Evolutionary conservation across 2,113 vertebrate genomes (phyloP), one percentile per base, ranked within the genome.

Genomic region (Chloroceryle aenea): DNA sequence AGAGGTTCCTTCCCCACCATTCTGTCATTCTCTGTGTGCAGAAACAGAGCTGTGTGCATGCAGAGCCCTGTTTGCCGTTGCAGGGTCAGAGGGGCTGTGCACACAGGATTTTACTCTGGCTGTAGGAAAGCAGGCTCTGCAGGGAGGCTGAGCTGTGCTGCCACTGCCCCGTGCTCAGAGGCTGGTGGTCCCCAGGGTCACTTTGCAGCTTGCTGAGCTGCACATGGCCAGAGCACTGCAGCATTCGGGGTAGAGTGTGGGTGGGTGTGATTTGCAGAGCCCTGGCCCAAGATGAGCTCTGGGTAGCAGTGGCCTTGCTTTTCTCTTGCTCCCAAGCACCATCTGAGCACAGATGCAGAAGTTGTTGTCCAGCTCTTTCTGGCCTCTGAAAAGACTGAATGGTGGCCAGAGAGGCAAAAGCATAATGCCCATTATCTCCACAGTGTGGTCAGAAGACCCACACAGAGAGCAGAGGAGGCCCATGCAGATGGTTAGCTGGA

Each of bases 231-330:
- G 50, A 12, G 23, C 43, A 2, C 16, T 22, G 32, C 4, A 10
- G 86, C 38, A 1, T 21, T 36, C 0, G 0, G 43, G 59, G 34
- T 56, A 69, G 18, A 59, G 17, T 2, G 23, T 0, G 4, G 63
- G 23, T 0, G 4, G 63, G 14, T 2, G 3, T 50, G 23, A 59
- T 66, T 67, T 69, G 78, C 52, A 16, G 25, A 34, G 85, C 21
- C 50, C 45, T 58, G 30, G 8, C 34, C 45, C 85, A 15, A 73
- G 3, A 47, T 8, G 32, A 63, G 18, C 58, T 52, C 43, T 85
- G 78, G 69, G 19, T 42, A 43, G 7, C 48, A 10, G 48, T 11
- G 53, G 12, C 48, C 13, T 45, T 45, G 32, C 69, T 78, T 26
- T 27, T 74, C 84, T 73, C 81, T 72, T 53, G 3, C 45, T 74